Evolutionary conservation across 1,140 invertebrate genomes (phyloP).

Genomic region (Camponotus floridanus): DNA sequence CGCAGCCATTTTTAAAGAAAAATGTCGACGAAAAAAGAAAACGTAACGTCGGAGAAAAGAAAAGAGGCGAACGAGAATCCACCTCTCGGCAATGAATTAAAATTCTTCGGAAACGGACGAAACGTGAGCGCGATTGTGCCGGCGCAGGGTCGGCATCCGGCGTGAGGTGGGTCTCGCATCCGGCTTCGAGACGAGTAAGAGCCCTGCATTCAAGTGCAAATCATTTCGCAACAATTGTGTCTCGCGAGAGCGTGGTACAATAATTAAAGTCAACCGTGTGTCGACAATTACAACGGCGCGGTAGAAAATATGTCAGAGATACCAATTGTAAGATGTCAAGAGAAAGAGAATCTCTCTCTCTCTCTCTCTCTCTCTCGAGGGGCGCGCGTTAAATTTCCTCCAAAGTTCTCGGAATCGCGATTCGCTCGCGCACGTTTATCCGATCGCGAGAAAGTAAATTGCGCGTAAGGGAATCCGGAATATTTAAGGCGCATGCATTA

Average conservation of each 20-base stretch:
- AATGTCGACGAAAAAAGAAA: slow-evolving; percentile 8
- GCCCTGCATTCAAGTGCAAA: slow-evolving; percentile 82
- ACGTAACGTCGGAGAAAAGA: background rate
- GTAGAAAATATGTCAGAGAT: background rate
- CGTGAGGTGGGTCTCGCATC: slow-evolving; percentile 73
- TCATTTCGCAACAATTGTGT: slow-evolving; percentile 79
- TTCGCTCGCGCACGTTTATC: slow-evolving; percentile 12
- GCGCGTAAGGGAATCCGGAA: slow-evolving; percentile 48
- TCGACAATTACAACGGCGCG: slow-evolving; percentile 39
- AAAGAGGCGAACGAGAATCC: slow-evolving; percentile 35
- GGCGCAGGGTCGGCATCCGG: slow-evolving; percentile 78
- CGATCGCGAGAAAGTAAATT: slow-evolving; percentile 42
- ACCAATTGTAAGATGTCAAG: background rate
- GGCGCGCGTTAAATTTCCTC: too few relatives aligned
- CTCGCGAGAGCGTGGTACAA: slow-evolving; percentile 63
- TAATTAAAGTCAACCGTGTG: slow-evolving; percentile 8
- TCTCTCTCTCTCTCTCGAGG: background rate
- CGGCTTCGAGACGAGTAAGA: slow-evolving; percentile 77
- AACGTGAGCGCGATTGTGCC: slow-evolving; percentile 21
- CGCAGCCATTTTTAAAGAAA: slow-evolving; percentile 3
- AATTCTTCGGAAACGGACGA: slow-evolving; percentile 39
- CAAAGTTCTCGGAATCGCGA: background rate
- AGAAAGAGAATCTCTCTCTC: background rate
- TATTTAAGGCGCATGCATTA: slow-evolving; percentile 59
- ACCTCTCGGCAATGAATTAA: slow-evolving; percentile 44